Evolutionary conservation across 2,888 invertebrate genomes (phyloP).

Genomic region (Hirtodrosophila trivittata): DNA sequence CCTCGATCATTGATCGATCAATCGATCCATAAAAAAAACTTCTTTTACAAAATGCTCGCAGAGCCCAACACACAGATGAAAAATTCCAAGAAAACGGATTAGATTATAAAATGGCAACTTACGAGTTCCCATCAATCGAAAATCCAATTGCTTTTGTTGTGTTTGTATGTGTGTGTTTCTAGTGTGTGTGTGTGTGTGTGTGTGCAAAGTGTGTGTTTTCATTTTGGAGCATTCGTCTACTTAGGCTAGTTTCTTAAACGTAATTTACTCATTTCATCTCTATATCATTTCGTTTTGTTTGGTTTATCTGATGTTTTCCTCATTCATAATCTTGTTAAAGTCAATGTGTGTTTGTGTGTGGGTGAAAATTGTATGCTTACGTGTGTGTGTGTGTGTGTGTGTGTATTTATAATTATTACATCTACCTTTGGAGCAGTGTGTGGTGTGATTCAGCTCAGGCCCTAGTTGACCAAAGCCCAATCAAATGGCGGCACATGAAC

Average conservation of each 20-base stretch:
- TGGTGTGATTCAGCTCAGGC: constrained; percentile 41
- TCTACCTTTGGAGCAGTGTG: constrained; percentile 78
- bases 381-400: constrained; percentile 32
- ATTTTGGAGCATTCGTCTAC: constrained; percentile 76
- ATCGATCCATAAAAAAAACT: constrained; percentile 21
- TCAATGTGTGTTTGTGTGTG: constrained; percentile 46
- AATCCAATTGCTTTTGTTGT: constrained; percentile 41
- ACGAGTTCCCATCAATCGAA: constrained; percentile 48
- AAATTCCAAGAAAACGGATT: constrained; percentile 23
- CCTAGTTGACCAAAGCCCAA: constrained; percentile 39
- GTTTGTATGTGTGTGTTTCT: constrained; percentile 8
- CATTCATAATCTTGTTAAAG: constrained; percentile 51
- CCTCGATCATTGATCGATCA: constrained; percentile 5
- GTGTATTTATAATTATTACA: constrained; percentile 69
- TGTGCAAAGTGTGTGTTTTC: constrained; percentile 37
- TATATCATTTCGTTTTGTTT: constrained; percentile 45
- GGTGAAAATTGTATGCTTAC: constrained; percentile 55
- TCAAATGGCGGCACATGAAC: constrained; percentile 49
- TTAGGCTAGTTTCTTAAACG: constrained; percentile 75
- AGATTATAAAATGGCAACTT: constrained; percentile 49
- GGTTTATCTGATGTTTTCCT: constrained; percentile 36
- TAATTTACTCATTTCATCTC: constrained; percentile 64
- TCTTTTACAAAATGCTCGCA: constrained; percentile 56
- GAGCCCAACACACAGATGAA: constrained; percentile 41
- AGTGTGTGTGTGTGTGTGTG: constrained; percentile 15